These are phyloP conservation scores for Daktulosphaira vitifoliae DNA, from an alignment of 1,140 invertebrate species.

Conservation along the genomic window DNA sequence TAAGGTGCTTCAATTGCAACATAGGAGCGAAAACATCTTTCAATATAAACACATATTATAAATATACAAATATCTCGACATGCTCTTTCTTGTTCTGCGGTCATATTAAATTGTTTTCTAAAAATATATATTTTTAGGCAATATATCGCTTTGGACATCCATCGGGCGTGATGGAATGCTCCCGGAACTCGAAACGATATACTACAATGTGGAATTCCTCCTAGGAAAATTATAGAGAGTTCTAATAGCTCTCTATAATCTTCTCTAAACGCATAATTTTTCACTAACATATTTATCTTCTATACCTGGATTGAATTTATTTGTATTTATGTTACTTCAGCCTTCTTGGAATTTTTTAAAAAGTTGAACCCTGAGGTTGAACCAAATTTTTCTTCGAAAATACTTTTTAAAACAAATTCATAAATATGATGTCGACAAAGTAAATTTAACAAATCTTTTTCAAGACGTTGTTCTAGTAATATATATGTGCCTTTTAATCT, in stretches of 20 bases:
- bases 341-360: slow-evolving; percentile 35
- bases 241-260: slow-evolving; percentile 32
- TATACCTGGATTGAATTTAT: slow-evolving; percentile 9
- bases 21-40: slow-evolving; percentile 30
- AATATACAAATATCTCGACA: slow-evolving; percentile 33
- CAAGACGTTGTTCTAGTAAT: slow-evolving; percentile 32
- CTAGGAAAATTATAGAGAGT: slow-evolving; percentile 25
- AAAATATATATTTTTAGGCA: slow-evolving; percentile 36
- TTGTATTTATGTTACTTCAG: slow-evolving; percentile 27
- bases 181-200: slow-evolving; percentile 21
- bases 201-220: neutral
- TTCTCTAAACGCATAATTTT: neutral
- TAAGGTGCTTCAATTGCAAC: slow-evolving; percentile 10
- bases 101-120: slow-evolving; percentile 31
- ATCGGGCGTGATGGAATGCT: slow-evolving; percentile 33
- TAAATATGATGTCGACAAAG: slow-evolving; percentile 35
- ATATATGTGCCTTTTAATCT: slow-evolving; percentile 36
- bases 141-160: slow-evolving; percentile 36
- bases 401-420: slow-evolving; percentile 27
- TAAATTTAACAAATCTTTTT: slow-evolving; percentile 31
- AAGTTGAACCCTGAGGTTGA: slow-evolving; percentile 19
- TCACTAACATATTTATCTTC: slow-evolving; percentile 12
- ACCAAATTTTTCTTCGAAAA: slow-evolving; percentile 34
- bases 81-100: slow-evolving; percentile 9
- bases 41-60: slow-evolving; percentile 34